phyloP scores from a whole-genome alignment of 2,888 invertebrate genomes.

The Drosophila bunnanda region DNA sequence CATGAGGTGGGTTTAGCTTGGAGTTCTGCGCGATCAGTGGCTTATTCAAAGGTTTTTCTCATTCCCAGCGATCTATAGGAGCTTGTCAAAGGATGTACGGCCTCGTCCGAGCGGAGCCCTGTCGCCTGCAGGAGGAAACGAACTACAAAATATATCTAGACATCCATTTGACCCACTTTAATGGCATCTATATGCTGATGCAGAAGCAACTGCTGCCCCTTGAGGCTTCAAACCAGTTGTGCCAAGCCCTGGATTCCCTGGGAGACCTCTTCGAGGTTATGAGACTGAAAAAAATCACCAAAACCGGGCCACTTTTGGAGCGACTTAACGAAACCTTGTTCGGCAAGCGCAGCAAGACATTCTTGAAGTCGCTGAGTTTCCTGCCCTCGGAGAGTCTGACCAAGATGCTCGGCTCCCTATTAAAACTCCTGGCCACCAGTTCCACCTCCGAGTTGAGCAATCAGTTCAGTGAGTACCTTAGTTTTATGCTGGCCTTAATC shows the following conservation, averaged over 20 bases:
- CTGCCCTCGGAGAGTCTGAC: slow-evolving; percentile 39
- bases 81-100: slow-evolving; percentile 60
- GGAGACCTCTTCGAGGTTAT: slow-evolving; percentile 64
- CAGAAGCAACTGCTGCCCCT: slow-evolving; percentile 44
- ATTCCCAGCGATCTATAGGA: slow-evolving; percentile 52
- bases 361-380: slow-evolving; percentile 52
- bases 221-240: slow-evolving; percentile 36
- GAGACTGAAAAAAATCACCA: slow-evolving; percentile 42
- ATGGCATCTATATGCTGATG: slow-evolving; percentile 34
- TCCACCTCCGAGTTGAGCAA: slow-evolving; percentile 27
- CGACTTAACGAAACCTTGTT: slow-evolving; percentile 59
- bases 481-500: slow-evolving; percentile 52
- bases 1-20: slow-evolving; percentile 54
- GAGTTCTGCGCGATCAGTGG: fast-evolving
- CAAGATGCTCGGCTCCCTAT: slow-evolving; percentile 53
- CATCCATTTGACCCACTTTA: slow-evolving; percentile 66
- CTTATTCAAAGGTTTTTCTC: background rate
- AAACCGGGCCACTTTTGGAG: slow-evolving; percentile 53
- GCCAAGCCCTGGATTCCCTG: slow-evolving; percentile 49
- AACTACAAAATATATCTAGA: slow-evolving; percentile 62
- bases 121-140: slow-evolving; percentile 59
- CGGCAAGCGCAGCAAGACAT: slow-evolving; percentile 44
- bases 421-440: slow-evolving; percentile 41
- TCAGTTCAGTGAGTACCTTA: slow-evolving; percentile 62
- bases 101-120: slow-evolving; percentile 49